phyloP scores from a whole-genome alignment of 2,797 vertebrate genomes.

The Lemur catta region DNA sequence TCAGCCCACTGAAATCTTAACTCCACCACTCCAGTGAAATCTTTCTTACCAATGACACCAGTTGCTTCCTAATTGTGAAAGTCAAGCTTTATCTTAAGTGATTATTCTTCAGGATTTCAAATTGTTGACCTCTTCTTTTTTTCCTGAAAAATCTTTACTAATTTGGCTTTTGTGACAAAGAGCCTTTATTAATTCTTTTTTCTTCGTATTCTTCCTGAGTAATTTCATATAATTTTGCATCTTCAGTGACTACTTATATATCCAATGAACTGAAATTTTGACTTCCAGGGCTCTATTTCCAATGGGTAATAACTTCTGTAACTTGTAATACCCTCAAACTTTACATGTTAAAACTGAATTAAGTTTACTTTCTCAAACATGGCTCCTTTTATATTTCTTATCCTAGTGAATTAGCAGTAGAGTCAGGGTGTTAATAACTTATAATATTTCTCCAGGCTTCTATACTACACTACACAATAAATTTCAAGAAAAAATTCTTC shows the following conservation, averaged over 20 bases:
- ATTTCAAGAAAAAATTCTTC: constrained; percentile 17
- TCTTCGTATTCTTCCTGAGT: neutral
- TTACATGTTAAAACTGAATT: constrained; percentile 20
- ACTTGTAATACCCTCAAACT: neutral
- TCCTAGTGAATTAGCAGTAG: neutral
- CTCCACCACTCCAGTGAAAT: neutral
- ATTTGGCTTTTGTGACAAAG: neutral
- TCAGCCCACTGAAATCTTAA: neutral
- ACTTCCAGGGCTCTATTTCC: constrained; percentile 28
- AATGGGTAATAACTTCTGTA: constrained; percentile 1
- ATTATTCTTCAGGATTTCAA: neutral
- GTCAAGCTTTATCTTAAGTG: neutral
- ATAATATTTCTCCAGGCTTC: neutral
- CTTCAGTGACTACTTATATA: neutral
- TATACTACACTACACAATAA: neutral
- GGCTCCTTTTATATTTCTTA: neutral
- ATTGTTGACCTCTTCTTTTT: neutral
- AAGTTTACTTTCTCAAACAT: neutral
- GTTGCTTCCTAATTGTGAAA: constrained; percentile 32
- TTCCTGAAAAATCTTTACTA: neutral
- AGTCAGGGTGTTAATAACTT: neutral
- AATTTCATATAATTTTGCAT: neutral
- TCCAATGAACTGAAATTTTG: neutral
- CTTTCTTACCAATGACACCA: neutral
- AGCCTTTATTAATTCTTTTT: neutral